These are phyloP conservation scores for Barbus barbus DNA, from an alignment of 2,113 vertebrate species.

Conservation along the genomic window DNA sequence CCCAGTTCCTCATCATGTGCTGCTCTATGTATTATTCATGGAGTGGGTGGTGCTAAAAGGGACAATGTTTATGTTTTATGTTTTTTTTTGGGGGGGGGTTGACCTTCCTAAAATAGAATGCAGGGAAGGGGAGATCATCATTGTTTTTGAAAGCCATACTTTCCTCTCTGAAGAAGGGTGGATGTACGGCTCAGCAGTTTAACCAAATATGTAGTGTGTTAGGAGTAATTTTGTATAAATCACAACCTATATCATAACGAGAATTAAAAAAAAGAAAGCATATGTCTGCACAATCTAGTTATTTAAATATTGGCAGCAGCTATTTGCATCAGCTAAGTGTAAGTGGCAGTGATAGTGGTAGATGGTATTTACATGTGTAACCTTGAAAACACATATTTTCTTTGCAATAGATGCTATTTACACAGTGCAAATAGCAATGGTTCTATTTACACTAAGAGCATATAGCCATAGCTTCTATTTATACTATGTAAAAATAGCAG, in stretches of 20 bases:
- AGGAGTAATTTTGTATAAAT: neutral
- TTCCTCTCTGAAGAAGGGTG: conserved; percentile 1
- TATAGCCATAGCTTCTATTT: no score
- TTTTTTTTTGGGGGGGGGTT: no score
- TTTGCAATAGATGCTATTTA: no score
- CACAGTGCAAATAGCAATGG: no score
- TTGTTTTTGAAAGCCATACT: neutral
- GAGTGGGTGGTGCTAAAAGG: neutral
- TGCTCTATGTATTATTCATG: conserved; percentile 16
- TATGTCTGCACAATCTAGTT: neutral
- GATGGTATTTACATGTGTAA: no score
- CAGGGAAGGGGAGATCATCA: neutral
- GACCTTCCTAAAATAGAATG: neutral
- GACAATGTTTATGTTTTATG: neutral
- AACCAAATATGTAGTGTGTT: neutral
- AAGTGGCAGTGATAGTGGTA: no score
- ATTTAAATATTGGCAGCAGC: neutral
- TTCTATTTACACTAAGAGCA: no score
- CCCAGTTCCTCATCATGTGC: neutral
- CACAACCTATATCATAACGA: neutral
- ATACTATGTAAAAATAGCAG: no score
- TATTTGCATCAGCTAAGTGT: no score
- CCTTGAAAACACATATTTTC: no score
- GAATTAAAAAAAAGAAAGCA: no score
- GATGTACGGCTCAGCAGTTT: neutral